phyloP scores from a whole-genome alignment of 2,113 vertebrate genomes.

The Rattus rattus region DNA sequence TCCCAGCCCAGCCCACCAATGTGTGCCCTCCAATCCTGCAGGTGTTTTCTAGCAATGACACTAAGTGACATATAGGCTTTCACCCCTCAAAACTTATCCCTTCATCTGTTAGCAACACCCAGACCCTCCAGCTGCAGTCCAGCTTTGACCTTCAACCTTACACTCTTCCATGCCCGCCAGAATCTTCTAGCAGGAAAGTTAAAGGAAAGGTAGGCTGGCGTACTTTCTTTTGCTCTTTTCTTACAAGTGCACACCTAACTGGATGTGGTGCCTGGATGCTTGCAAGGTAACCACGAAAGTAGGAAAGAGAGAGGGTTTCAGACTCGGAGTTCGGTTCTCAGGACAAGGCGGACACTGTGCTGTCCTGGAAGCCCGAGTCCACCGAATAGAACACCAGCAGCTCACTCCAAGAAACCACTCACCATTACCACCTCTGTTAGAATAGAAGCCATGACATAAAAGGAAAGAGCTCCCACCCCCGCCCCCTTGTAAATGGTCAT shows the following conservation, averaged over 20 bases:
- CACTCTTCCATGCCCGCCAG: neutral
- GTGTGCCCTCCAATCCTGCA: neutral
- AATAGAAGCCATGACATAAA: slow-evolving; percentile 19
- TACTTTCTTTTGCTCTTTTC: slow-evolving; percentile 51
- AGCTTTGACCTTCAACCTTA: slow-evolving; percentile 8
- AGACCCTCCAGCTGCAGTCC: neutral
- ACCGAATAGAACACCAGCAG: neutral
- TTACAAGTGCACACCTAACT: neutral
- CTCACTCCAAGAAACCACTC: neutral
- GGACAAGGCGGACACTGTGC: neutral
- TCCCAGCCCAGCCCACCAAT: neutral
- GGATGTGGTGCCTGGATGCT: neutral
- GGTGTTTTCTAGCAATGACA: slow-evolving; percentile 9
- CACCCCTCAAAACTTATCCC: neutral
- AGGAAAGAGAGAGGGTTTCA: neutral
- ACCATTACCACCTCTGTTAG: neutral
- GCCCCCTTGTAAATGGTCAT: neutral
- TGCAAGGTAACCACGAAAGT: neutral
- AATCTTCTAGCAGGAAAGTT: slow-evolving; percentile 41
- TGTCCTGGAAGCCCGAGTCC: neutral
- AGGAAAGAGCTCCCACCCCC: neutral
- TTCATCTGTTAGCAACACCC: slow-evolving; percentile 25
- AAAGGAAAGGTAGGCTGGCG: slow-evolving; percentile 24
- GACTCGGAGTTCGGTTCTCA: neutral
- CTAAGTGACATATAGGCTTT: neutral